Percentiles rank a stretch among this genome's conserved stretches.
Conservation (phyloP, 2,888 invertebrate genomes). For the Cyrtodaria siliqua region DNA sequence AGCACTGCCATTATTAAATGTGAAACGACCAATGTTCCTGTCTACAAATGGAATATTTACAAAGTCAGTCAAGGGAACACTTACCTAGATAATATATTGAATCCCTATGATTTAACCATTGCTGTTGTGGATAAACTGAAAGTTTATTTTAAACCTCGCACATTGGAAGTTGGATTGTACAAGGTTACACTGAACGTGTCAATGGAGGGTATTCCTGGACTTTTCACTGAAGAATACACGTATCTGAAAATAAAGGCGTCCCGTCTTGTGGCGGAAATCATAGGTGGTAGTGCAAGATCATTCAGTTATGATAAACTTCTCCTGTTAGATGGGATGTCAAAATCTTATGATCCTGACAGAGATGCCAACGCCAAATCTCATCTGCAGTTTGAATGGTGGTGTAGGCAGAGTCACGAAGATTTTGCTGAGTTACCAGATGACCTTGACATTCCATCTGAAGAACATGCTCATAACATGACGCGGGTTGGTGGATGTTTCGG, state of each 20-base stretch:
- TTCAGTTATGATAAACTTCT: conserved; percentile 66
- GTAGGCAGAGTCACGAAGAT: conserved; percentile 55
- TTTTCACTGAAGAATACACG: conserved; percentile 67
- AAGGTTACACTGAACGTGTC: conserved; percentile 72
- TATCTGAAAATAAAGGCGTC: conserved; percentile 65
- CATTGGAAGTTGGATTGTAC: conserved; percentile 65
- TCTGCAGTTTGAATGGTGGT: conserved; percentile 68
- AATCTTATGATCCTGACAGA: conserved; percentile 70
- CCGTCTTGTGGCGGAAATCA: conserved; percentile 60
- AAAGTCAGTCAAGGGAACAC: conserved; percentile 60
- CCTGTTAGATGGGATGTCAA: conserved; percentile 59
- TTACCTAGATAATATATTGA: conserved; percentile 63
- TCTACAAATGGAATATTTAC: conserved; percentile 66
- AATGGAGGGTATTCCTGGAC: conserved; percentile 70
- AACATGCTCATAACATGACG: conserved; percentile 41
- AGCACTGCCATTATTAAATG: conserved; percentile 73
- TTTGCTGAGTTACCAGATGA: conserved; percentile 31
- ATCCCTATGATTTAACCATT: conserved; percentile 42
- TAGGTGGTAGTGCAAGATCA: conserved; percentile 64
- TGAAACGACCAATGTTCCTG: conserved; percentile 57
- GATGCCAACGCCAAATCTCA: background rate
- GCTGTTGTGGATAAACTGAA: conserved; percentile 60
- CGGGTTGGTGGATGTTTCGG: conserved; percentile 66
- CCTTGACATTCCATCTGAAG: conserved; percentile 49
- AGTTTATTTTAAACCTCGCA: conserved; percentile 65